Conservation (phyloP, 2,113 vertebrate genomes). For the Chaetodon trifascialis region DNA sequence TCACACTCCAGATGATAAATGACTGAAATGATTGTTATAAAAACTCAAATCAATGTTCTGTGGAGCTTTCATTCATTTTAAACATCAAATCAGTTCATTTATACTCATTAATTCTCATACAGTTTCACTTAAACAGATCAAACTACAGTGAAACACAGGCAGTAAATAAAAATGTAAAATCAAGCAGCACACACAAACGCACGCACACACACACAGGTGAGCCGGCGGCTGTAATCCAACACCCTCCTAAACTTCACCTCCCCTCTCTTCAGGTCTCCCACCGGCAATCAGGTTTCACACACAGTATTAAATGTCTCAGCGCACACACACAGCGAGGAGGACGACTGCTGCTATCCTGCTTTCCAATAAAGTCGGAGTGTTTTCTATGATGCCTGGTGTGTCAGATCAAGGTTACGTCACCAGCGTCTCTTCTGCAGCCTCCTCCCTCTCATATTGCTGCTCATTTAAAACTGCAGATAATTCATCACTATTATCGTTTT, state of each 20-base stretch:
- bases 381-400: neutral
- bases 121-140: neutral
- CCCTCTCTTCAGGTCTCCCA: slow-evolving; percentile 29
- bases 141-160: neutral
- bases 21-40: neutral
- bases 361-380: slow-evolving; percentile 36
- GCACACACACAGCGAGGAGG: slow-evolving; percentile 4
- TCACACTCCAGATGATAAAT: neutral
- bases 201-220: neutral
- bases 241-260: slow-evolving; percentile 17
- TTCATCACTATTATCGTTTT: neutral
- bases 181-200: neutral
- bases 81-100: neutral
- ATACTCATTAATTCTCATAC: neutral
- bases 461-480: slow-evolving; percentile 8
- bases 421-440: neutral
- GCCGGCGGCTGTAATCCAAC: slow-evolving; percentile 29
- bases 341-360: slow-evolving; percentile 25
- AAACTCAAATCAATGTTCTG: neutral
- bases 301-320: slow-evolving; percentile 35
- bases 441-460: neutral
- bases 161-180: neutral
- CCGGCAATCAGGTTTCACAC: slow-evolving; percentile 60
- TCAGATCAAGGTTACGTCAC: slow-evolving; percentile 22
- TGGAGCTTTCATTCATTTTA: neutral